phyloP scores from a whole-genome alignment of 2,113 vertebrate genomes.

The Boulengeromyrus knoepffleri region DNA sequence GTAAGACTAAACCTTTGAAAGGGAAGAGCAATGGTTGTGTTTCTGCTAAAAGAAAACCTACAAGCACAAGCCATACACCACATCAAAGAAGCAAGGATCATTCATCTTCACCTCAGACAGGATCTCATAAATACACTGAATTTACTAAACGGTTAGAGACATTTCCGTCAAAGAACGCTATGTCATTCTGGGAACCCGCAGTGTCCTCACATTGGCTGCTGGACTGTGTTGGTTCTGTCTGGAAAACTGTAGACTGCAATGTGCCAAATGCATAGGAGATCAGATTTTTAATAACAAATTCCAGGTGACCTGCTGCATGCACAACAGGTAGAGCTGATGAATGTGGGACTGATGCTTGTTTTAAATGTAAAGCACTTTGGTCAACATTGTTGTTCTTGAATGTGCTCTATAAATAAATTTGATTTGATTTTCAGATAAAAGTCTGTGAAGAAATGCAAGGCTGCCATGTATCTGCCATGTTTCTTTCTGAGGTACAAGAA shows the following conservation, averaged over 20 bases:
- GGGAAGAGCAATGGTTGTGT: neutral
- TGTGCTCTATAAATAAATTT: no score
- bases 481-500: neutral
- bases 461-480: neutral
- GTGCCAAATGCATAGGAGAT: neutral
- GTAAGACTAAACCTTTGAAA: neutral
- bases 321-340: neutral
- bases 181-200: neutral
- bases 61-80: neutral
- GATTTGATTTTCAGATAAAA: neutral
- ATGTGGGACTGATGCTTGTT: neutral
- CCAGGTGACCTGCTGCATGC: neutral
- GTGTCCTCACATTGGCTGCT: neutral
- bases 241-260: neutral
- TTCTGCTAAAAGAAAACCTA: neutral
- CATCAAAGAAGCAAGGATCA: neutral
- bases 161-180: neutral
- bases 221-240: neutral
- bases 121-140: neutral
- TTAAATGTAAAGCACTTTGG: no score
- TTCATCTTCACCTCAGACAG: neutral
- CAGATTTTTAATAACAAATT: neutral
- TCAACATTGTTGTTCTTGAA: no score
- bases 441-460: neutral
- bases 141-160: neutral